Evolutionary conservation across 53 echinoderm and acorn worm species (phyloP).

Genomic region (Patiria pectinifera): DNA sequence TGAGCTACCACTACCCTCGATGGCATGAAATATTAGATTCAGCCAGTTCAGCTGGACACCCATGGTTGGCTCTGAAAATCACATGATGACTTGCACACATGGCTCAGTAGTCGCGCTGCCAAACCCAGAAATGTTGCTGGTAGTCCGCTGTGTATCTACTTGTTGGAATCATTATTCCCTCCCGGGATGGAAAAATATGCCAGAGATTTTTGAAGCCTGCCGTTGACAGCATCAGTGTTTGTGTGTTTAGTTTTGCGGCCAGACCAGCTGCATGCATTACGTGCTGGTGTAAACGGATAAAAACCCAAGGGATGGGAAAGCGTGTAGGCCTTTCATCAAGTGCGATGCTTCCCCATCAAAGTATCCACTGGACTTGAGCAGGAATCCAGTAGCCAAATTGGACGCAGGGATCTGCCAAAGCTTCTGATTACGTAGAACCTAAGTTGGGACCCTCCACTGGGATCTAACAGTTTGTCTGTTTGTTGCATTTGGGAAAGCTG

Average conservation of each 20-base stretch:
- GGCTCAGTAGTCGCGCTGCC: not conserved
- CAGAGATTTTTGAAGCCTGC: not conserved
- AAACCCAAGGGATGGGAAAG: not conserved
- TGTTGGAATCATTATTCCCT: not conserved
- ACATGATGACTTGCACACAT: slow-evolving; percentile 12
- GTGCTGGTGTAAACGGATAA: not conserved
- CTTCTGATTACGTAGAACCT: not conserved
- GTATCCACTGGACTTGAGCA: not conserved
- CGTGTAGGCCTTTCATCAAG: not conserved
- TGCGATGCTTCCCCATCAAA: not conserved
- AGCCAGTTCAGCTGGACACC: not conserved
- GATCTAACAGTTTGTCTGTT: not conserved
- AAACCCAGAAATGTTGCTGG: not conserved
- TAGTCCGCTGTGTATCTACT: not conserved
- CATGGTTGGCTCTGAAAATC: not conserved
- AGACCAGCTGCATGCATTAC: not conserved
- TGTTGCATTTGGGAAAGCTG: not conserved
- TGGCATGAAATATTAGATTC: not conserved
- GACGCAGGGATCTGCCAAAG: not conserved
- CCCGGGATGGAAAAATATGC: slow-evolving; percentile 3
- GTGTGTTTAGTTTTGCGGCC: slow-evolving; percentile 27
- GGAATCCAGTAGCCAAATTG: not conserved
- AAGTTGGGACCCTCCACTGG: not conserved
- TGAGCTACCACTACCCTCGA: not conserved
- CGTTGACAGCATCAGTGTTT: slow-evolving; percentile 26